These are phyloP conservation scores for Idris sp. DNA, from an alignment of 1,140 invertebrate species.

Conservation along the genomic window DNA sequence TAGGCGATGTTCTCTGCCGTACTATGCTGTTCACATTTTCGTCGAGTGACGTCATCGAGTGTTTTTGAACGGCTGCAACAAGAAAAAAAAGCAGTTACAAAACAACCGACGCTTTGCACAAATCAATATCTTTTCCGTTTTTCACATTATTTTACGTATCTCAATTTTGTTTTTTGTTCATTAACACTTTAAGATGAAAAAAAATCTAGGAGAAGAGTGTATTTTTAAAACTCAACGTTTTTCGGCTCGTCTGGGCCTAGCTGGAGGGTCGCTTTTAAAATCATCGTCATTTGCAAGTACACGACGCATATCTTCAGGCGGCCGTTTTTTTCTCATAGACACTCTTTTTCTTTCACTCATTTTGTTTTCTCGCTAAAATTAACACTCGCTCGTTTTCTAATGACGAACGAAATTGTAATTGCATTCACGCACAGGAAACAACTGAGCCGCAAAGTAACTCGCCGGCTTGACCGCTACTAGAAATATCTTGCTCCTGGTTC, in stretches of 20 bases:
- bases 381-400: too few relatives aligned
- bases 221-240: conserved; percentile 40
- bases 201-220: too few relatives aligned
- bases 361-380: too few relatives aligned
- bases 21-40: conserved; percentile 74
- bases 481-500: conserved; percentile 54
- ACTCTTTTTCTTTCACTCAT: conserved; percentile 68
- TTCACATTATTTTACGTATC: too few relatives aligned
- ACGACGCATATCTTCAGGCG: too few relatives aligned
- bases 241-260: conserved; percentile 24
- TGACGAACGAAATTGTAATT: too few relatives aligned
- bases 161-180: too few relatives aligned
- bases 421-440: conserved; percentile 36
- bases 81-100: background rate
- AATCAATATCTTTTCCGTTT: too few relatives aligned
- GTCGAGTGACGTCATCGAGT: conserved; percentile 74
- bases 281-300: conserved; percentile 27
- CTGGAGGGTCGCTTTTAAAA: conserved; percentile 19
- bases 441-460: too few relatives aligned
- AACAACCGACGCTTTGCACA: too few relatives aligned
- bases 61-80: conserved; percentile 69
- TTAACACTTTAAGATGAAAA: too few relatives aligned
- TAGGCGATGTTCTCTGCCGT: conserved; percentile 39
- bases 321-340: conserved; percentile 58
- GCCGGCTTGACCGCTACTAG: too few relatives aligned